A percentile compares a stretch with the other conserved stretches of the same genome.
Evolutionary conservation across 1,140 invertebrate species (phyloP).

Genomic region (Polypedilum pembai): DNA sequence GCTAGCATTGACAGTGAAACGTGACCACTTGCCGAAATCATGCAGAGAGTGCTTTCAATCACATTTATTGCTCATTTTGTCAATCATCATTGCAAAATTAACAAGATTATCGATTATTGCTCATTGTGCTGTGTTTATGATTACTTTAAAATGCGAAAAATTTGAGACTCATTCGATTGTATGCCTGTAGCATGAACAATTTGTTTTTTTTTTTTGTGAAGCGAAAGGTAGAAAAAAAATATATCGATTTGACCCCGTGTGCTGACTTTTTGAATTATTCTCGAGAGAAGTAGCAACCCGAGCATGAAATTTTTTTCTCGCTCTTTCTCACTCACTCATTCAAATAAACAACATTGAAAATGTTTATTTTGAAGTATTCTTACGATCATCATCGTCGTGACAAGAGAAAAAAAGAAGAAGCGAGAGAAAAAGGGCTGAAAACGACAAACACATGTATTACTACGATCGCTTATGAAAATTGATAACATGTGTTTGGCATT

Average conservation of each 20-base stretch:
- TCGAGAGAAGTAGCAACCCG: neutral
- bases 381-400: neutral
- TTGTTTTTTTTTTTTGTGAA: too few relatives aligned
- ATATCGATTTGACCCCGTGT: slow-evolving; percentile 7
- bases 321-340: neutral
- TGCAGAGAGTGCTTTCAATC: too few relatives aligned
- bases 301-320: neutral
- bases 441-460: slow-evolving; percentile 20
- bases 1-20: neutral
- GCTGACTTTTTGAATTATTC: slow-evolving; percentile 2
- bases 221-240: too few relatives aligned
- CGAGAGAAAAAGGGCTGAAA: slow-evolving; percentile 19
- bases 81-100: too few relatives aligned
- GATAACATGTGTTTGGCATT: slow-evolving; percentile 25
- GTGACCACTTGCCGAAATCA: neutral
- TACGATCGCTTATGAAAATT: neutral
- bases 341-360: neutral
- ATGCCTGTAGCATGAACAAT: too few relatives aligned
- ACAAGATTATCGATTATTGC: too few relatives aligned
- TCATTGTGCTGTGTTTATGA: too few relatives aligned
- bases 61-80: too few relatives aligned
- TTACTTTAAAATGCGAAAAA: too few relatives aligned
- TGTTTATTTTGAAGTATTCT: neutral
- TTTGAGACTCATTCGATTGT: too few relatives aligned
- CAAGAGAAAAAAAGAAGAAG: neutral